phyloP scores from a whole-genome alignment of 2,888 invertebrate species.

The Germaria angustata region DNA sequence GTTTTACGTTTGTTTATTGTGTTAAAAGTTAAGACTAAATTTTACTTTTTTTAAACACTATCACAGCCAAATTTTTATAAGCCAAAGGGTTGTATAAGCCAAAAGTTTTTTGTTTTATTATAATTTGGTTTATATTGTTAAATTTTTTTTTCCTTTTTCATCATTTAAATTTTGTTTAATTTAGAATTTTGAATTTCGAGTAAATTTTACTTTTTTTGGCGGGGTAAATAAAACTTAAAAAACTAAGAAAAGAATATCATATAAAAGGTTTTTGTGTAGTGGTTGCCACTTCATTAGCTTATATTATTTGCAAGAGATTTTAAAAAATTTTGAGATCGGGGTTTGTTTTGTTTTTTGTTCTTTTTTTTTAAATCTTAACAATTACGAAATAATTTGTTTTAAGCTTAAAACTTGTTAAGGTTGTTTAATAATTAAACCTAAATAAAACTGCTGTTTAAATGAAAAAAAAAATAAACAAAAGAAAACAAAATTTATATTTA shows the following conservation, averaged over 20 bases:
- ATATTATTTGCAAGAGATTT: constrained; percentile 38
- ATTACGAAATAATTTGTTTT: constrained; percentile 42
- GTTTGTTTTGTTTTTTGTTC: too few relatives aligned
- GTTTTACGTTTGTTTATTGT: constrained; percentile 33
- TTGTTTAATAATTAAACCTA: constrained; percentile 23
- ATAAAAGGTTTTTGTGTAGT: constrained; percentile 30
- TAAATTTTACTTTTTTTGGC: constrained; percentile 64
- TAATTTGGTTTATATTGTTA: constrained; percentile 64
- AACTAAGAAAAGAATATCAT: constrained; percentile 35
- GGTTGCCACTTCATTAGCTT: not conserved
- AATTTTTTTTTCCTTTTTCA: constrained; percentile 63
- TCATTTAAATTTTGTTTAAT: constrained; percentile 70
- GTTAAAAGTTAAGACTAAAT: constrained; percentile 69
- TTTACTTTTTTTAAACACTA: constrained; percentile 76
- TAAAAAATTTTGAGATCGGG: constrained; percentile 63
- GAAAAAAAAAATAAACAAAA: not conserved
- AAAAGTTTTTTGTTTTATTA: constrained; percentile 68
- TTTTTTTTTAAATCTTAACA: constrained; percentile 27
- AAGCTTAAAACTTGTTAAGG: constrained; percentile 4
- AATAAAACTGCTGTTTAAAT: constrained; percentile 52
- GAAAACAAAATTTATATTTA: not conserved
- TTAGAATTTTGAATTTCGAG: constrained; percentile 80
- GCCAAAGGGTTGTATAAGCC: constrained; percentile 75
- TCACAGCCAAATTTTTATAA: constrained; percentile 80
- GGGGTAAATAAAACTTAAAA: constrained; percentile 41